These are phyloP conservation scores for Pollimyrus isidori DNA, from an alignment of 2,113 vertebrate species.

Conservation along the genomic window DNA sequence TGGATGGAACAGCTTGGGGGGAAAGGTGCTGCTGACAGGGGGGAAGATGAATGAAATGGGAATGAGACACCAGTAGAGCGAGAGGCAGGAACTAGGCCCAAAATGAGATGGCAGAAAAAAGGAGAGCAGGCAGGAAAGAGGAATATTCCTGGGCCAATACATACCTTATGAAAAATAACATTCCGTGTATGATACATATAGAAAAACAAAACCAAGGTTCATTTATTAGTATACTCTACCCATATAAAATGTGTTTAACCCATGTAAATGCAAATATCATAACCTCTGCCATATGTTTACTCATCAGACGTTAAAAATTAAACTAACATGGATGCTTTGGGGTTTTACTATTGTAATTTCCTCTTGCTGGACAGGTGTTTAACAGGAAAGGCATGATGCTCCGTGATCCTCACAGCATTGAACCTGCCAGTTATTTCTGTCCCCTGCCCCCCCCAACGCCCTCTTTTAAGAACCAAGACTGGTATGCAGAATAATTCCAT, in stretches of 20 bases:
- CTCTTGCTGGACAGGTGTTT: not conserved
- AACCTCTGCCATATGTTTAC: not conserved
- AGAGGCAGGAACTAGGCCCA: not conserved
- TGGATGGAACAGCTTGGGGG: slow-evolving; percentile 19
- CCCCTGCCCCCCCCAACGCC: not conserved
- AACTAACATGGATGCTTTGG: not conserved
- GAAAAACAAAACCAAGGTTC: not conserved
- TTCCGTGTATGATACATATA: not conserved
- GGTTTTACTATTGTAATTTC: not conserved
- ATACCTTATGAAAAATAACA: not conserved
- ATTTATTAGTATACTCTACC: not conserved
- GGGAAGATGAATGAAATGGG: slow-evolving; percentile 38
- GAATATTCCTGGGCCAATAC: not conserved
- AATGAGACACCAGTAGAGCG: not conserved
- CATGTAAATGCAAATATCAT: not conserved
- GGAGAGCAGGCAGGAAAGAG: not conserved
- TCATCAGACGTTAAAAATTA: not conserved
- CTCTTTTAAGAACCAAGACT: not conserved
- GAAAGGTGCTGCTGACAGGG: slow-evolving; percentile 37
- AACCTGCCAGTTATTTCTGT: not conserved
- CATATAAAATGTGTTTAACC: not conserved
- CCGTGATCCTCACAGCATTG: not conserved
- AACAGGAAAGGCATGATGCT: not conserved
- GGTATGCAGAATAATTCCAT: not conserved
- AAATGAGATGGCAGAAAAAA: not conserved